Evolutionary conservation across 2,797 vertebrate species (phyloP).

Genomic region (Australoheros facetus): DNA sequence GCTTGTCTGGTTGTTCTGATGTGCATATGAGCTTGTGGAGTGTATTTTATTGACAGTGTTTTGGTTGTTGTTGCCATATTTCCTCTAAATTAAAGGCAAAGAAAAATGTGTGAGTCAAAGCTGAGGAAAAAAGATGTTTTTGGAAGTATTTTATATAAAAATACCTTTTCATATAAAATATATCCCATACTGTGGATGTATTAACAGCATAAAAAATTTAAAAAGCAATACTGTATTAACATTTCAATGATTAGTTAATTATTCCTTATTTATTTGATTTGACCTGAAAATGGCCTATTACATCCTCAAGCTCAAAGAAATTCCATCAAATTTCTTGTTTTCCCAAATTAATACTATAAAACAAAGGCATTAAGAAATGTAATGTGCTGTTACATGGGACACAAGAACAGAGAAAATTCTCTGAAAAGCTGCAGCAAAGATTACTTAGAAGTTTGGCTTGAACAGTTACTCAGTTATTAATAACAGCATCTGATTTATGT

Average conservation of each 20-base stretch:
- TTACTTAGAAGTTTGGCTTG: not conserved
- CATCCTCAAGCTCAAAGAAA: not conserved
- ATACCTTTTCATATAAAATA: not conserved
- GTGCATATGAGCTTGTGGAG: not conserved
- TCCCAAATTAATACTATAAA: not conserved
- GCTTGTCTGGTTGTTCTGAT: conserved; percentile 9
- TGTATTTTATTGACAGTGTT: not conserved
- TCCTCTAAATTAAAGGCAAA: not conserved
- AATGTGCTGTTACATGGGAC: not conserved
- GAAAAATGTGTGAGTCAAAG: not conserved
- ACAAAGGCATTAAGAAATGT: not conserved
- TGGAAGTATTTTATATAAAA: not conserved
- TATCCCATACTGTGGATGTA: not conserved
- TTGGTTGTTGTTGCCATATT: not conserved
- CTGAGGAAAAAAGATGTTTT: not conserved
- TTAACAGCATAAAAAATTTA: not conserved
- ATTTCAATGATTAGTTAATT: not conserved
- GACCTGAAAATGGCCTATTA: not conserved
- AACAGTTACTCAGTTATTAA: not conserved
- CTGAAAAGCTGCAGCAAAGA: not conserved
- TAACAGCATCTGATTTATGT: not conserved
- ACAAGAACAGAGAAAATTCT: not conserved
- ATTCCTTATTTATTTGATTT: not conserved
- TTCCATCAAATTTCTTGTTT: not conserved
- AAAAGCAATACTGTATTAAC: not conserved